Conservation (phyloP, 1,140 invertebrate species). For the Melanaphis sacchari region DNA sequence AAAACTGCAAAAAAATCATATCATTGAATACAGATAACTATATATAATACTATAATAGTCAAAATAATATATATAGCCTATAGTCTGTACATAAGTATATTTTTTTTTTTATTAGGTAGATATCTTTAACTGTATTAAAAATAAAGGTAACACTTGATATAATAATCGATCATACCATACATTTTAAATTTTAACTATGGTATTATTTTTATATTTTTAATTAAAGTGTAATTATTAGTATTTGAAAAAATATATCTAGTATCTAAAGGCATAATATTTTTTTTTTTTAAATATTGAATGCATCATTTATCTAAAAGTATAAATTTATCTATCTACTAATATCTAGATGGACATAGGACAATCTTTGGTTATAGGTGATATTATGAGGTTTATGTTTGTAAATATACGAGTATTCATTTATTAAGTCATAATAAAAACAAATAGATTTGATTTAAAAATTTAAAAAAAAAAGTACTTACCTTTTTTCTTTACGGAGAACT, state of each 20-base stretch:
- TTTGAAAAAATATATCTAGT: too few species aligned
- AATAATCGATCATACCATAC: neutral
- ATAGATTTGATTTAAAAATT: neutral
- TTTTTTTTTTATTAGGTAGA: neutral
- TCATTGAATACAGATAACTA: neutral
- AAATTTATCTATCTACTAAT: too few species aligned
- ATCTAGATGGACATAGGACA: too few species aligned
- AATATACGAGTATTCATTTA: neutral
- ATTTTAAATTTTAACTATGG: neutral
- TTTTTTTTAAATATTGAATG: too few species aligned
- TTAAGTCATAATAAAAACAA: neutral
- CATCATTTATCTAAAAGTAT: neutral
- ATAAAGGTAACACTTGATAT: too few species aligned
- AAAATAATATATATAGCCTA: neutral
- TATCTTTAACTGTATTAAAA: neutral
- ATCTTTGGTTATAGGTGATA: neutral
- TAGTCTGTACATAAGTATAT: neutral
- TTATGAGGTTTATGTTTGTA: too few species aligned
- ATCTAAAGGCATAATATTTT: neutral
- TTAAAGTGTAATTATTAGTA: too few species aligned
- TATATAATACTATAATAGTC: neutral
- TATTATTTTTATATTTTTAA: neutral
- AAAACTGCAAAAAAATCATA: neutral
- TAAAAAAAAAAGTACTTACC: slow-evolving; percentile 65
- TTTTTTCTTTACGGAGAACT: slow-evolving; percentile 84